Evolutionary conservation across 2,888 invertebrate genomes (phyloP).

Genomic region (Melipona bicolor): DNA sequence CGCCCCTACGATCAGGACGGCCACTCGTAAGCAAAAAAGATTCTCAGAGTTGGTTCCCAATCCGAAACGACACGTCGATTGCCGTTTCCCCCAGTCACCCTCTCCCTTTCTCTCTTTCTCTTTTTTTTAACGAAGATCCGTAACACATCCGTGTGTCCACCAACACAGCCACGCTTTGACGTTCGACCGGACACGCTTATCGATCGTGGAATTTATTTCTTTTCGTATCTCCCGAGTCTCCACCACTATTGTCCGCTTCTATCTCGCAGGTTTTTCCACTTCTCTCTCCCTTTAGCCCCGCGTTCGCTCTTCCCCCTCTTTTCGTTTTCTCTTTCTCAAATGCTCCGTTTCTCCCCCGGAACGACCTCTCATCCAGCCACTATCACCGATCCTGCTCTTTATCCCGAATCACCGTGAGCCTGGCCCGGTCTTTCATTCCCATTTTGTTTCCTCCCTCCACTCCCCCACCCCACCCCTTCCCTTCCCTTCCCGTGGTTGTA

Average conservation of each 20-base stretch:
- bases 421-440: conserved; percentile 62
- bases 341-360: conserved; percentile 33
- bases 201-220: conserved; percentile 79
- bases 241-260: conserved; percentile 56
- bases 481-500: conserved; percentile 45
- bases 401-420: conserved; percentile 65
- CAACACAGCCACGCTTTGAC: conserved; percentile 64
- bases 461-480: conserved; percentile 26
- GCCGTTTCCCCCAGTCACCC: conserved; percentile 37
- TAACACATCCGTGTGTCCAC: conserved; percentile 57
- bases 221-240: conserved; percentile 68
- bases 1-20: conserved; percentile 3
- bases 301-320: background rate
- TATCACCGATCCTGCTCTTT: conserved; percentile 65
- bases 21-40: conserved; percentile 42
- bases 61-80: conserved; percentile 47
- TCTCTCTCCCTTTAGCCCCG: background rate
- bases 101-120: conserved; percentile 17
- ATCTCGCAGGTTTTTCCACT: conserved; percentile 24
- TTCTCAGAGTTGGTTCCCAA: conserved; percentile 9
- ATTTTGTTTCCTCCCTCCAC: conserved; percentile 63
- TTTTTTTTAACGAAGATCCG: conserved; percentile 71
- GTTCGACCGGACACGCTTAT: conserved; percentile 72
- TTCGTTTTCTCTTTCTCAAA: conserved; percentile 28
- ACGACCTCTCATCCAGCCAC: conserved; percentile 55